Conservation (phyloP, 2,113 vertebrate genomes). For the Laticauda laticaudata region DNA sequence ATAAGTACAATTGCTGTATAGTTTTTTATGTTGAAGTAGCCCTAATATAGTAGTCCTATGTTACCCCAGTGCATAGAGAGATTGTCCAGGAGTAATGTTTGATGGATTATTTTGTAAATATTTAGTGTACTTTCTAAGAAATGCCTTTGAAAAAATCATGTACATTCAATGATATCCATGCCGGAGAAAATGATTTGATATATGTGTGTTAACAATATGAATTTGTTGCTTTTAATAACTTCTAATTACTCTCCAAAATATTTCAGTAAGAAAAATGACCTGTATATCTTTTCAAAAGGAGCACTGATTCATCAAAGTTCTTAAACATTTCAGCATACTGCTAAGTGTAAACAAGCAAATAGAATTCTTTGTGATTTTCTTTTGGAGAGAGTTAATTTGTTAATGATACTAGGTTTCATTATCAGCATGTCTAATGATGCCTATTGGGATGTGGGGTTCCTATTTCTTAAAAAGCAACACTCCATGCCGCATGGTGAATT, state of each 20-base stretch:
- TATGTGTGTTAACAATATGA: constrained; percentile 63
- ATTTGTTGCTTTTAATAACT: constrained; percentile 60
- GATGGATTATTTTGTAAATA: background rate
- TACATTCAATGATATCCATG: constrained; percentile 62
- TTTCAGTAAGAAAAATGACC: constrained; percentile 62
- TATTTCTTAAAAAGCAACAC: background rate
- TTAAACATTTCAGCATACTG: constrained; percentile 48
- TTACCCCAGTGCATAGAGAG: background rate
- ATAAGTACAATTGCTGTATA: background rate
- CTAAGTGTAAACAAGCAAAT: constrained; percentile 39
- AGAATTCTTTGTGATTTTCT: constrained; percentile 38
- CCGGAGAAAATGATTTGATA: constrained; percentile 63
- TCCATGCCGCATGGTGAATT: background rate
- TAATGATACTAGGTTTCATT: constrained; percentile 23
- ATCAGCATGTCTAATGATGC: constrained; percentile 12
- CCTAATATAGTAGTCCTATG: background rate
- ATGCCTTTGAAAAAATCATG: constrained; percentile 56
- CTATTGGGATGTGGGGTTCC: background rate
- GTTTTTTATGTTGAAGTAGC: background rate
- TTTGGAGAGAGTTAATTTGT: constrained; percentile 47
- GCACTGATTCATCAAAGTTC: constrained; percentile 60
- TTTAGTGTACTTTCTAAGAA: constrained; percentile 42
- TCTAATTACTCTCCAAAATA: constrained; percentile 64
- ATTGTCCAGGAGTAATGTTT: background rate
- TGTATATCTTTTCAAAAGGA: constrained; percentile 53